A percentile compares a stretch with the other conserved stretches of the same genome.
phyloP scores from a whole-genome alignment of 2,113 vertebrate genomes.

The Protobothrops flavoviridis region DNA sequence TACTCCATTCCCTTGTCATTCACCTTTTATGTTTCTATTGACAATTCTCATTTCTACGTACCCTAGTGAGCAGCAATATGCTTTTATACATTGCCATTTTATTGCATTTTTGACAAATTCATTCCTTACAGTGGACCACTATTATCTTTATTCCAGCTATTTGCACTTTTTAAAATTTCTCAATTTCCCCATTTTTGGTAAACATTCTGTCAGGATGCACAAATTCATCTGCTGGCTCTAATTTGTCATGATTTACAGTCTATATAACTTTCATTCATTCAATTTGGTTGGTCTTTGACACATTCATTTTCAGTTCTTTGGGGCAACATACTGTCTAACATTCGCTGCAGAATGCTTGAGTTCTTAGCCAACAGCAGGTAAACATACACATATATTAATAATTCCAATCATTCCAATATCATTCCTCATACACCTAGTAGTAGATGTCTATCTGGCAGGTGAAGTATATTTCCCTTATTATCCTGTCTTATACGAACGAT shows the following conservation, averaged over 20 bases:
- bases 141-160: not conserved
- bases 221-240: not conserved
- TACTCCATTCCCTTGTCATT: not conserved
- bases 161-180: not conserved
- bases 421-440: not conserved
- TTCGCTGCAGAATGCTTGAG: not conserved
- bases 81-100: not conserved
- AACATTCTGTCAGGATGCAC: not conserved
- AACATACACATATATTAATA: not conserved
- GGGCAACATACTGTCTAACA: not conserved
- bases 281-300: not conserved
- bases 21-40: not conserved
- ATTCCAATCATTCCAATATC: not conserved
- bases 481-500: not conserved
- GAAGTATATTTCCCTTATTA: not conserved
- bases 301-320: not conserved
- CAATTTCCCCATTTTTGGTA: not conserved
- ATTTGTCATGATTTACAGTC: not conserved
- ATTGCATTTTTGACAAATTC: not conserved
- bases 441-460: not conserved
- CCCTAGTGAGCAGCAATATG: not conserved
- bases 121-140: not conserved
- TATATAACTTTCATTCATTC: not conserved
- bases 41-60: not conserved
- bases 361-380: not conserved